These are phyloP conservation scores for Sipha flava DNA, from an alignment of 1,140 invertebrate genomes.

Conservation along the genomic window DNA sequence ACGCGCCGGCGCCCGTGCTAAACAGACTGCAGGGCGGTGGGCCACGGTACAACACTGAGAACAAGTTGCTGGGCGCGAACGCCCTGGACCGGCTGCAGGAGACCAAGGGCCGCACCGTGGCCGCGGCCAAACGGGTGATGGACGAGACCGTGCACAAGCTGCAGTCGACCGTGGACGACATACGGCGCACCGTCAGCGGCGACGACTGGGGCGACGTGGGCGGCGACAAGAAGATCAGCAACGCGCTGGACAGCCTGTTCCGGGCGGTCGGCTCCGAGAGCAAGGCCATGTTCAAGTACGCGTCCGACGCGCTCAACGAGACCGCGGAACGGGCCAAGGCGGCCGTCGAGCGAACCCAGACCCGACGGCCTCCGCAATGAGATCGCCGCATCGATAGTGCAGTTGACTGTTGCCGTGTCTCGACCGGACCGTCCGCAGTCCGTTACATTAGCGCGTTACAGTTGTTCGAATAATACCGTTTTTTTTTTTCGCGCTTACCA, in stretches of 20 bases:
- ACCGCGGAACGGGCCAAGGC: constrained; percentile 6
- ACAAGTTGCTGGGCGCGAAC: background rate
- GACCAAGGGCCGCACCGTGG: background rate
- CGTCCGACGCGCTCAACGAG: constrained; percentile 7
- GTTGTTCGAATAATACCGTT: no score
- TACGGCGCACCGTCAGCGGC: background rate
- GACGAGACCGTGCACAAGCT: constrained; percentile 3
- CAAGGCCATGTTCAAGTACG: background rate
- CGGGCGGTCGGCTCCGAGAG: background rate
- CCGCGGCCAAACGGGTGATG: background rate
- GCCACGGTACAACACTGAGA: background rate
- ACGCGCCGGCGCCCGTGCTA: background rate
- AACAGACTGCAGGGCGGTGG: background rate
- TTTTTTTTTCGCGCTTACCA: no score
- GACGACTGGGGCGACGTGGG: background rate
- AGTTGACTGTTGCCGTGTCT: no score
- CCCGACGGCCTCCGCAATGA: no score
- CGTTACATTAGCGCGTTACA: no score
- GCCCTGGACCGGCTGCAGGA: background rate
- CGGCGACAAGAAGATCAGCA: background rate
- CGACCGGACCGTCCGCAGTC: no score
- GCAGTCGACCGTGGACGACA: background rate
- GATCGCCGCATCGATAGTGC: no score
- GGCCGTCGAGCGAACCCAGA: background rate
- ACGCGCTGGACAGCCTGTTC: background rate